Percentiles rank a stretch among this genome's conserved stretches.
phyloP scores from a whole-genome alignment of 2,797 vertebrate species.

The Sebastes nivosus region DNA sequence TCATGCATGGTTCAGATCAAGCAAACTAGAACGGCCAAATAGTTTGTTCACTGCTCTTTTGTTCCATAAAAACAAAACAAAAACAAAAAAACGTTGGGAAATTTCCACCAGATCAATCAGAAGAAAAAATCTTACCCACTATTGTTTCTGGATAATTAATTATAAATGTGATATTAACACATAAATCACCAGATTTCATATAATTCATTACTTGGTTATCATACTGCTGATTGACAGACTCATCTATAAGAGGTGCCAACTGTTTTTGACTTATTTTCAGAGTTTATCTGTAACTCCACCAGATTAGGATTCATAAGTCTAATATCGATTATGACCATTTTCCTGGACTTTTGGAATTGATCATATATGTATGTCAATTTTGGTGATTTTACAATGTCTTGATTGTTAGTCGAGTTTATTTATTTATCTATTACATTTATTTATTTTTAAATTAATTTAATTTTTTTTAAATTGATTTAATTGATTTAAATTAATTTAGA shows the following conservation, averaged over 20 bases:
- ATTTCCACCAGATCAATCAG: background rate
- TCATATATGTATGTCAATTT: too few species aligned
- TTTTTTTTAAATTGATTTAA: too few species aligned
- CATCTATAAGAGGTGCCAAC: too few species aligned
- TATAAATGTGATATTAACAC: background rate
- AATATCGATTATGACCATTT: too few species aligned
- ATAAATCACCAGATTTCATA: background rate
- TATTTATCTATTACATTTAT: too few species aligned
- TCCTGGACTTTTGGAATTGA: too few species aligned
- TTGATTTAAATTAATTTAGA: too few species aligned
- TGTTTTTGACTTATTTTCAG: too few species aligned
- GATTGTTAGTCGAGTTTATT: background rate
- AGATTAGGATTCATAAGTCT: too few species aligned
- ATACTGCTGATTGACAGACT: background rate
- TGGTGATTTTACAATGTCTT: too few species aligned
- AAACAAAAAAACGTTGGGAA: background rate
- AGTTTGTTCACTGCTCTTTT: background rate
- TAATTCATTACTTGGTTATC: constrained; percentile 1
- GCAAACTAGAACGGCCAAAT: background rate
- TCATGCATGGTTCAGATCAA: background rate
- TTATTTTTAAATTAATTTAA: too few species aligned
- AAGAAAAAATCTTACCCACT: background rate
- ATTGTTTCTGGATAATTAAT: background rate
- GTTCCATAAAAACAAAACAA: background rate
- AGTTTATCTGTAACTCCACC: background rate